phyloP scores from a whole-genome alignment of 2,888 invertebrate genomes.

The Pimpla rufipes region DNA sequence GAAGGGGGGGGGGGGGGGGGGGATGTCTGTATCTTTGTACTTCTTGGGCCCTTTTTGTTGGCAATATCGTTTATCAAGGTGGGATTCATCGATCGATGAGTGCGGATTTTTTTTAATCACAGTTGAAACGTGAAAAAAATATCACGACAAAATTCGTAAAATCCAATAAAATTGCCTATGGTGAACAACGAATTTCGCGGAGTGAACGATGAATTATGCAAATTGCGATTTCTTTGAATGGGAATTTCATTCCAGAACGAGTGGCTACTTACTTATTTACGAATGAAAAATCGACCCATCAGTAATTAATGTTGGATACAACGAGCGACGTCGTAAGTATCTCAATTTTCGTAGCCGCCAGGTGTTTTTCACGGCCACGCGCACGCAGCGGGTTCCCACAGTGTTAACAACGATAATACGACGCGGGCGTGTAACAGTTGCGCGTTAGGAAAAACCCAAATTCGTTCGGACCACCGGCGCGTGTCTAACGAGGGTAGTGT shows the following conservation, averaged over 20 bases:
- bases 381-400: slow-evolving; percentile 9
- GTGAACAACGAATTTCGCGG: not conserved
- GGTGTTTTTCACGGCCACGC: slow-evolving; percentile 60
- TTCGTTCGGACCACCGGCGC: slow-evolving; percentile 21
- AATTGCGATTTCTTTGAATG: slow-evolving; percentile 12
- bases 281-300: slow-evolving; percentile 23
- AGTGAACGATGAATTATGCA: slow-evolving; percentile 24
- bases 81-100: not conserved
- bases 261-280: not conserved
- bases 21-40: too few relatives aligned
- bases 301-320: slow-evolving; percentile 7
- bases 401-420: slow-evolving; percentile 47
- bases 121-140: not conserved
- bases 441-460: slow-evolving; percentile 23
- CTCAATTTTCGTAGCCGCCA: slow-evolving; percentile 46
- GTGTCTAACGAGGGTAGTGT: slow-evolving; percentile 4
- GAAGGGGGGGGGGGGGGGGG: too few relatives aligned
- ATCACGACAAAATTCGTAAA: not conserved
- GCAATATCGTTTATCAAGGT: too few relatives aligned
- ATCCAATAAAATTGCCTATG: not conserved
- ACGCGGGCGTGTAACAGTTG: slow-evolving; percentile 18
- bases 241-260: not conserved
- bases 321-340: not conserved
- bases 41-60: too few relatives aligned
- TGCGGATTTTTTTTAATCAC: not conserved